These are phyloP conservation scores for Argyrosomus regius DNA, from an alignment of 2,797 vertebrate genomes.

Conservation along the genomic window DNA sequence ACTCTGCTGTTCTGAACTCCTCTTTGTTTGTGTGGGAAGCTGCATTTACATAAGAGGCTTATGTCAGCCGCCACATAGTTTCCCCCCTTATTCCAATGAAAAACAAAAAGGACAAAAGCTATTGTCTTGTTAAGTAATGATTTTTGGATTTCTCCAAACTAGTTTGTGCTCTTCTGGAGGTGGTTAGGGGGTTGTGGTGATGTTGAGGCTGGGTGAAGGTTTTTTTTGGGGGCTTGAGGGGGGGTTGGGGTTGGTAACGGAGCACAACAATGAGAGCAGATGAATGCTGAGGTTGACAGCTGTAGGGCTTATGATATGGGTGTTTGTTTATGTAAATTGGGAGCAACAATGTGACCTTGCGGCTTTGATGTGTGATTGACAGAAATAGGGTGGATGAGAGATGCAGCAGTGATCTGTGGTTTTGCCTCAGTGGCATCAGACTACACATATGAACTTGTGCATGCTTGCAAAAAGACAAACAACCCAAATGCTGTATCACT, in stretches of 20 bases:
- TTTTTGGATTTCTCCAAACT: conserved; percentile 85
- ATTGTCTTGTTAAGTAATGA: conserved; percentile 88
- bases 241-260: conserved; percentile 51
- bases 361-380: conserved; percentile 79
- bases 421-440: conserved; percentile 23
- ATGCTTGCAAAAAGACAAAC: conserved; percentile 27
- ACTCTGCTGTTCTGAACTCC: conserved; percentile 84
- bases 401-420: conserved; percentile 62
- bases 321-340: conserved; percentile 80
- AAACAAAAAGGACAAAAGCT: conserved; percentile 88
- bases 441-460: conserved; percentile 16
- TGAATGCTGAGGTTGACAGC: conserved; percentile 68
- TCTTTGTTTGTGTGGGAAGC: conserved; percentile 87
- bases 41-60: conserved; percentile 90
- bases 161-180: conserved; percentile 71
- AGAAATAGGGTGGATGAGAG: conserved; percentile 58
- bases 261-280: conserved; percentile 58
- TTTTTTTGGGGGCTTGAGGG: conserved; percentile 32
- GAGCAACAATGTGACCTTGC: conserved; percentile 77
- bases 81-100: conserved; percentile 77
- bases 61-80: conserved; percentile 83
- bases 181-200: conserved; percentile 57
- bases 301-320: conserved; percentile 69
- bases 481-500: conserved; percentile 6
- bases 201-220: conserved; percentile 47